A percentile compares a stretch with the other conserved stretches of the same genome.
phyloP scores from a whole-genome alignment of 2,113 vertebrate species.

The Oreochromis niloticus region DNA sequence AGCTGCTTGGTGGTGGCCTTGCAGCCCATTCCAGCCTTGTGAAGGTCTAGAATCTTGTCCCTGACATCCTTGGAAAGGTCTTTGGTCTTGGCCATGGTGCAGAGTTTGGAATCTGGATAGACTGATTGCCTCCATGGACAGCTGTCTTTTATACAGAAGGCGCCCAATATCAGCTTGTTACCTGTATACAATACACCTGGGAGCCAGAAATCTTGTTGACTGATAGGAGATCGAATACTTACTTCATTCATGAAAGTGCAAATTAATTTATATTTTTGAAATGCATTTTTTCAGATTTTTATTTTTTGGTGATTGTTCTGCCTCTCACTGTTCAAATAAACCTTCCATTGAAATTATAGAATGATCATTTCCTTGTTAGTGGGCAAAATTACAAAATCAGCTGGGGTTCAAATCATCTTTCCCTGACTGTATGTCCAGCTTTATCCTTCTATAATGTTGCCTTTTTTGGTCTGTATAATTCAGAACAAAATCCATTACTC shows the following conservation, averaged over 20 bases:
- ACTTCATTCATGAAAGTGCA: not conserved
- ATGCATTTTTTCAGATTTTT: not conserved
- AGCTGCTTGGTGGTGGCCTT: not conserved
- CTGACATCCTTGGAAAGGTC: not conserved
- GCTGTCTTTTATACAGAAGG: not conserved
- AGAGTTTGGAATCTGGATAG: not conserved
- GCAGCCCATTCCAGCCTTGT: not conserved
- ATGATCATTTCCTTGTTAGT: fast-evolving
- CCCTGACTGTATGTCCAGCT: not conserved
- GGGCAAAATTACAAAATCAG: not conserved
- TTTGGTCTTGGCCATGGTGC: not conserved
- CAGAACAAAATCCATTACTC: not conserved
- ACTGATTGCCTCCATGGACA: not conserved
- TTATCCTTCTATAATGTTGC: not conserved
- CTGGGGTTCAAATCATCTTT: fast-evolving
- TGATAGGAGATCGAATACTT: not conserved
- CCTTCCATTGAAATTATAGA: fast-evolving
- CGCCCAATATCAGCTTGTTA: not conserved
- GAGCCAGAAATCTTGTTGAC: not conserved
- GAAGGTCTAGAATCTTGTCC: not conserved
- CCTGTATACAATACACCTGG: not conserved
- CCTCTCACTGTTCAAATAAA: not conserved
- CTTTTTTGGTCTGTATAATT: not conserved
- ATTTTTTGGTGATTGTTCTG: not conserved
- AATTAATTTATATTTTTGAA: not conserved